A percentile compares a stretch with the other conserved stretches of the same genome.
Conservation (phyloP, 2,797 vertebrate species). For the Avahi laniger region DNA sequence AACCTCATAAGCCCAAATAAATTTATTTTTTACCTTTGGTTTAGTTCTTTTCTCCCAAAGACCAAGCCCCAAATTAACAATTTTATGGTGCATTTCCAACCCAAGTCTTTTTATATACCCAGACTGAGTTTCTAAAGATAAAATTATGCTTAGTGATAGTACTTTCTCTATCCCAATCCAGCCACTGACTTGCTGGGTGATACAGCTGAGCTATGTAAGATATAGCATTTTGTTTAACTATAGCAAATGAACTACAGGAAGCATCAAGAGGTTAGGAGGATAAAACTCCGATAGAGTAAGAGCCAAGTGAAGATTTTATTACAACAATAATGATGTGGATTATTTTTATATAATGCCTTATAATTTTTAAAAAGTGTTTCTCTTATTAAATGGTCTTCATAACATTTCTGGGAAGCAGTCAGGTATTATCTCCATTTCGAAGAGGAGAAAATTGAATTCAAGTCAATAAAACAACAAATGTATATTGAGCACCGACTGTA, state of each 20-base stretch:
- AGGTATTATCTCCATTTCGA: neutral
- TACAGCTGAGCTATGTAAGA: neutral
- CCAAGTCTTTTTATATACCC: neutral
- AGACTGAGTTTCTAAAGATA: neutral
- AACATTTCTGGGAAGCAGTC: neutral
- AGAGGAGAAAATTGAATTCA: neutral
- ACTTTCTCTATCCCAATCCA: neutral
- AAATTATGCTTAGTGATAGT: neutral
- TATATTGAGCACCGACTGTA: neutral
- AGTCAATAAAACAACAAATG: neutral
- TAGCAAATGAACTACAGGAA: neutral
- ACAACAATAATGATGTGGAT: neutral
- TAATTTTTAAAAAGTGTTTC: neutral
- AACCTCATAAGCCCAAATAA: neutral
- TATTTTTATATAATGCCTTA: neutral
- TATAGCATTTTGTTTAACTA: neutral
- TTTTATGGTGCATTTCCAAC: neutral
- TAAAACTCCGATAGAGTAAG: neutral
- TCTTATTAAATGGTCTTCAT: neutral
- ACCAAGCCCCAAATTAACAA: neutral
- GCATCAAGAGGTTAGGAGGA: neutral
- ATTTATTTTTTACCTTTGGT: neutral
- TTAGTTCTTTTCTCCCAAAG: neutral
- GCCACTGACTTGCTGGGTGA: neutral
- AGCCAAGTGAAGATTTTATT: neutral